Evolutionary conservation across 2,888 invertebrate genomes (phyloP).

Genomic region (Nebria salina): DNA sequence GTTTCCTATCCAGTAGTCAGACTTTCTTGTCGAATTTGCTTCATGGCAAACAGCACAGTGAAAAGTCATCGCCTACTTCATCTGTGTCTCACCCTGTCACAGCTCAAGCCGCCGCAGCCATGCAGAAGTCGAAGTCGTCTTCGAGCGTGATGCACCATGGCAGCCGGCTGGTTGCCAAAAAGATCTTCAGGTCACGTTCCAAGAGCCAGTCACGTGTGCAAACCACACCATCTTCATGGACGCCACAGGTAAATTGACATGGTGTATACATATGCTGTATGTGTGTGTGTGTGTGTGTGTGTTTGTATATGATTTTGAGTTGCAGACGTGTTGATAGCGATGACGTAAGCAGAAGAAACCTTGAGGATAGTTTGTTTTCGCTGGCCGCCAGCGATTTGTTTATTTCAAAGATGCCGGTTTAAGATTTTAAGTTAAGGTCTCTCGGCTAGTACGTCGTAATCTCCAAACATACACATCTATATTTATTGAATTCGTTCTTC

Average conservation of each 20-base stretch:
- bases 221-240: slow-evolving; percentile 76
- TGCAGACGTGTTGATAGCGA: slow-evolving; percentile 27
- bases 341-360: slow-evolving; percentile 41
- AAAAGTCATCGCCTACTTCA: slow-evolving; percentile 49
- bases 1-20: slow-evolving; percentile 66
- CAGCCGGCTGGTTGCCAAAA: slow-evolving; percentile 79
- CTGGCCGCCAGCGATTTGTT: slow-evolving; percentile 40
- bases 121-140: slow-evolving; percentile 92
- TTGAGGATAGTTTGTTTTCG: slow-evolving; percentile 44
- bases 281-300: slow-evolving; percentile 16
- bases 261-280: slow-evolving; percentile 12
- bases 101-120: slow-evolving; percentile 70
- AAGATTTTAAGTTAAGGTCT: slow-evolving; percentile 23
- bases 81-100: slow-evolving; percentile 54
- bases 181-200: slow-evolving; percentile 85
- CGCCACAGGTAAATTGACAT: slow-evolving; percentile 77
- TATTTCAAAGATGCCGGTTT: slow-evolving; percentile 42
- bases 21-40: slow-evolving; percentile 72
- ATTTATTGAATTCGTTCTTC: slow-evolving; percentile 1
- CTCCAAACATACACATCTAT: background rate
- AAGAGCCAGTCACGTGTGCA: slow-evolving; percentile 79
- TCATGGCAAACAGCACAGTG: slow-evolving; percentile 64
- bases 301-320: slow-evolving; percentile 7
- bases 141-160: slow-evolving; percentile 84
- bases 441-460: background rate